Evolutionary conservation across 2,888 invertebrate genomes (phyloP), one percentile per base, ranked within the genome.

Genomic region (Baccha elongata): DNA sequence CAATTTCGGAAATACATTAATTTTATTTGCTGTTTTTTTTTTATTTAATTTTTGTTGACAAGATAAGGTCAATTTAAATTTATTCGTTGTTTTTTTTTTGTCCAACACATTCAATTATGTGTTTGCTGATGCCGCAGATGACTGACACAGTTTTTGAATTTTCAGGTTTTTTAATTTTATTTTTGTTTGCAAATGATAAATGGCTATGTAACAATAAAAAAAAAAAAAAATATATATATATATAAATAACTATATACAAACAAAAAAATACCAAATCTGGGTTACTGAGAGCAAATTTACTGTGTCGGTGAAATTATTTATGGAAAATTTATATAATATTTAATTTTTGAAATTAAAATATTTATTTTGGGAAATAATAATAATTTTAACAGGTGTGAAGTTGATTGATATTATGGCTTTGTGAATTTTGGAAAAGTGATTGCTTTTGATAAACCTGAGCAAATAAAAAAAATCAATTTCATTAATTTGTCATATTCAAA

Each of bases 121-220:
- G 6, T 52, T 35, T 58, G 40, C 40, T 58, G 13, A 40, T 21
- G 37, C 55, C 37, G 21, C 37, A 32, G 29, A 32, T 23, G 23
- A 58, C 40, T 58, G 58, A 58, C 58, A 58, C 58, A 58, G 58
- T 58, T 58, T 26, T 23, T 23, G 13, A 40, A 40, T 23, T 17
- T 58, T 58, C 23, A 58, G 37, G 58, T 58, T 58, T 58, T 55
- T 1, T 55, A 37, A 13, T 23, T 40, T 58, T n/a, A 4, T 40
- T 23, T 58, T 58, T 58, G 11, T 40, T 37, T 40, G 37, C 13
- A 23, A 10, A 26, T 58, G 58, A 58, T 40, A 58, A 58, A 58
- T 40, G 40, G 15, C 23, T 21, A 58, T 58, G 58, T 58, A 58
- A 58, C 40, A 21, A 8, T n/a, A 21, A 8, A 1, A 19, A 21